Evolutionary conservation across 2,113 vertebrate species (phyloP).

Genomic region (Mugil cephalus): DNA sequence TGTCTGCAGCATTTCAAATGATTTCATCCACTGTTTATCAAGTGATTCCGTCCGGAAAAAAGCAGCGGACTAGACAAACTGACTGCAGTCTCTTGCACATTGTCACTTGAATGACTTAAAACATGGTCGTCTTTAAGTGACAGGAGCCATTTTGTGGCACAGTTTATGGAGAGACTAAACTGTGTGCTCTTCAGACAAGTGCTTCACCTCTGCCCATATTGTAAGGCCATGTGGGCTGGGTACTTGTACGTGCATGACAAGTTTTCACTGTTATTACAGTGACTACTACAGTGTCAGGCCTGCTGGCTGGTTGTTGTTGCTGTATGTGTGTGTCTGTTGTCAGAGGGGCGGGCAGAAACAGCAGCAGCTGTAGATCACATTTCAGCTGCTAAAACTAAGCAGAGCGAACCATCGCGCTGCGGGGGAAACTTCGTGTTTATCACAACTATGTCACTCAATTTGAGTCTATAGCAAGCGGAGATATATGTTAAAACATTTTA

Average conservation of each 20-base stretch:
- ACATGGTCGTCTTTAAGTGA: too few species aligned
- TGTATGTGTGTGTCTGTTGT: constrained; percentile 29
- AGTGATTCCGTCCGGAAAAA: not conserved
- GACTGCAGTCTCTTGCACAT: too few species aligned
- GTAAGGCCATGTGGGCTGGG: not conserved
- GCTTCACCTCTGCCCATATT: not conserved
- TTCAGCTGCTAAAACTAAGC: constrained; percentile 61
- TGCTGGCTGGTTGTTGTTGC: constrained; percentile 27
- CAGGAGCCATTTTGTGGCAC: not conserved
- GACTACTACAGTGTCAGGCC: not conserved
- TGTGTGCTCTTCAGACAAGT: not conserved
- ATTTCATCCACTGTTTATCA: too few species aligned
- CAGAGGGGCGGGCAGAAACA: constrained; percentile 5
- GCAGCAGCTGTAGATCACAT: constrained; percentile 64
- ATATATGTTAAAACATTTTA: not conserved
- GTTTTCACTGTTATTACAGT: not conserved
- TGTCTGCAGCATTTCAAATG: not conserved
- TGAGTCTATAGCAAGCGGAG: rapidly evolving
- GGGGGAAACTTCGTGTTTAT: not conserved
- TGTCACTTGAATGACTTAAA: too few species aligned
- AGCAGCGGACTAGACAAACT: too few species aligned
- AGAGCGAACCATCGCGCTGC: constrained; percentile 51
- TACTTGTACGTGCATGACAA: too few species aligned
- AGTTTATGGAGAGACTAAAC: not conserved
- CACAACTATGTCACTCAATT: not conserved